These are phyloP conservation scores for Tichodroma muraria DNA, from an alignment of 2,113 vertebrate species.

Conservation along the genomic window DNA sequence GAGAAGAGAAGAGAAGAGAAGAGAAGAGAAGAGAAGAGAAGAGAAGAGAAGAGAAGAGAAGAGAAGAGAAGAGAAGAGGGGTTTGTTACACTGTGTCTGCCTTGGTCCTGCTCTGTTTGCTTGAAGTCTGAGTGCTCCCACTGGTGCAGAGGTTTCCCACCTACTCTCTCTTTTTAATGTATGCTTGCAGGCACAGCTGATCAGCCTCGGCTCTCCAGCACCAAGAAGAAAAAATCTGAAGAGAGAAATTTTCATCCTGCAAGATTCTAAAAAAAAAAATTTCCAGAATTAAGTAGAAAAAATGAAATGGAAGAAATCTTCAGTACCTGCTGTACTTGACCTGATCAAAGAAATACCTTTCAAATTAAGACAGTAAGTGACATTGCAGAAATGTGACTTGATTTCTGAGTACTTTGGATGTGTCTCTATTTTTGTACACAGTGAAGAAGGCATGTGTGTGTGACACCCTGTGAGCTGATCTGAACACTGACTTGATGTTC, in stretches of 20 bases:
- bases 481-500: conserved; percentile 31
- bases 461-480: background rate
- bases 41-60: background rate
- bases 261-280: background rate
- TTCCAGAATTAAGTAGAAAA: background rate
- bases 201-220: background rate
- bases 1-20: background rate
- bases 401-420: background rate
- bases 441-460: background rate
- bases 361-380: background rate
- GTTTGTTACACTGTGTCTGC: background rate
- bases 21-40: background rate
- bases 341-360: background rate
- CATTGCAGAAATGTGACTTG: background rate
- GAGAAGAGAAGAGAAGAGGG: background rate
- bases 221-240: background rate
- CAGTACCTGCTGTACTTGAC: background rate
- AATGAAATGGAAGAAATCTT: background rate
- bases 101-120: background rate
- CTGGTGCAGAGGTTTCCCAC: background rate
- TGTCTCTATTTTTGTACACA: background rate
- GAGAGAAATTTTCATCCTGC: background rate
- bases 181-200: background rate
- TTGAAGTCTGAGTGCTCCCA: background rate
- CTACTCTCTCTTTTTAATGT: background rate